Percentiles rank a stretch among this genome's conserved stretches.
These are phyloP conservation scores for Micrasema longulum DNA, from an alignment of 1,140 invertebrate genomes.

Conservation along the genomic window DNA sequence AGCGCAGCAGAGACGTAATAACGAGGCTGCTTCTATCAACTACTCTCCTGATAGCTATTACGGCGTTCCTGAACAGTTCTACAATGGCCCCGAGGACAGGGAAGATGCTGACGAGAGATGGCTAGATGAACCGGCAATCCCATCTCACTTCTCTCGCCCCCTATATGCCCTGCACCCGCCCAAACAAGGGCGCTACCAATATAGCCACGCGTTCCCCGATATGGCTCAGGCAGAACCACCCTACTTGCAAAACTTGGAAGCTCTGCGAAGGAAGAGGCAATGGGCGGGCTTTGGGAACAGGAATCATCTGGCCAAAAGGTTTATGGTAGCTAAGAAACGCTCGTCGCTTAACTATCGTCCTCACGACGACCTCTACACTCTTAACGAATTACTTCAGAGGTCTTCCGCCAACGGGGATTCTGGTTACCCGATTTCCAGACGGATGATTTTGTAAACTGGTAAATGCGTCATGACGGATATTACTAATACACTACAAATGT, in stretches of 20 bases:
- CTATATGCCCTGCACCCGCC: conserved; percentile 38
- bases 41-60: conserved; percentile 64
- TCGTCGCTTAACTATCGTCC: conserved; percentile 61
- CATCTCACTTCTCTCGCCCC: conserved; percentile 54
- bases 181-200: conserved; percentile 44
- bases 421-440: conserved; percentile 64
- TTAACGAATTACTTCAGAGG: conserved; percentile 63
- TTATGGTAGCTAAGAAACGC: conserved; percentile 67
- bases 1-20: conserved; percentile 65
- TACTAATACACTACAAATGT: too few species aligned
- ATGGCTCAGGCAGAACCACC: conserved; percentile 55
- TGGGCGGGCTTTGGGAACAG: conserved; percentile 61
- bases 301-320: conserved; percentile 58
- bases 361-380: conserved; percentile 65
- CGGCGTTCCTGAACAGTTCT: conserved; percentile 57
- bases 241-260: conserved; percentile 60
- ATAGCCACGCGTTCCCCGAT: conserved; percentile 59
- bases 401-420: conserved; percentile 63
- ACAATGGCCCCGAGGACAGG: conserved; percentile 62
- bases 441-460: conserved; percentile 64
- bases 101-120: conserved; percentile 60
- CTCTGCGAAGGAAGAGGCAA: conserved; percentile 63
- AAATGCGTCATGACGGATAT: background rate
- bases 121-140: conserved; percentile 64
- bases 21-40: conserved; percentile 63